Percentiles rank a stretch among this genome's conserved stretches.
Evolutionary conservation across 2,888 invertebrate species (phyloP).

Genomic region (Dorcus hopei): DNA sequence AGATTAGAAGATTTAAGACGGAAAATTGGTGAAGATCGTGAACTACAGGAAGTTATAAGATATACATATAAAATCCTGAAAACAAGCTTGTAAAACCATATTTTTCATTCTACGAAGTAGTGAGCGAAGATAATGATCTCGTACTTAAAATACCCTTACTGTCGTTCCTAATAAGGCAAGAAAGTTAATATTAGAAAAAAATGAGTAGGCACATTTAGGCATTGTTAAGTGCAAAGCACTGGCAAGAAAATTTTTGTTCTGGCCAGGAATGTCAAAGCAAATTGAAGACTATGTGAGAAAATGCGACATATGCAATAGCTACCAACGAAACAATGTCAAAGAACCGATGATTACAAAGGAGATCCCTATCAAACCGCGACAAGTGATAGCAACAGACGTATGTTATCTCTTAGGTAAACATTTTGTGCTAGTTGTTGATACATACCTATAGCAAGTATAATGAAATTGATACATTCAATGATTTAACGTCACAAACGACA

Average conservation of each 20-base stretch:
- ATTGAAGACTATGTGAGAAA: too few relatives aligned
- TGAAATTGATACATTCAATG: neutral
- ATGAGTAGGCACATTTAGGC: slow-evolving; percentile 34
- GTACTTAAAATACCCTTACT: slow-evolving; percentile 16
- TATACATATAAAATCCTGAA: too few relatives aligned
- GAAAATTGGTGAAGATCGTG: too few relatives aligned
- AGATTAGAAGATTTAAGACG: too few relatives aligned
- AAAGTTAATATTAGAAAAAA: slow-evolving; percentile 24
- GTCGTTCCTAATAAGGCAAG: slow-evolving; percentile 24
- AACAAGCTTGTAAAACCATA: slow-evolving; percentile 4
- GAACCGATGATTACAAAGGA: neutral
- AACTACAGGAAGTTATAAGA: too few relatives aligned
- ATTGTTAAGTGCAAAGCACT: too few relatives aligned
- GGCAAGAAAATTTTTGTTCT: too few relatives aligned
- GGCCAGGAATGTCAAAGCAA: too few relatives aligned
- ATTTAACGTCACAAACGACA: neutral
- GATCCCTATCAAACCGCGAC: neutral
- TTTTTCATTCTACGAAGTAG: slow-evolving; percentile 12
- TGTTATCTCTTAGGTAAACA: neutral
- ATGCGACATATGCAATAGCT: too few relatives aligned
- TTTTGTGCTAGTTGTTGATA: neutral
- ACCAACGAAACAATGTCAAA: slow-evolving; percentile 24
- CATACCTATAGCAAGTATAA: neutral
- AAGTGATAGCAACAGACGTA: neutral
- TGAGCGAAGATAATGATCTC: slow-evolving; percentile 14